These are phyloP conservation scores for Diadumene lineata DNA, from an alignment of 92 coral and sea anemone species.

Conservation along the genomic window DNA sequence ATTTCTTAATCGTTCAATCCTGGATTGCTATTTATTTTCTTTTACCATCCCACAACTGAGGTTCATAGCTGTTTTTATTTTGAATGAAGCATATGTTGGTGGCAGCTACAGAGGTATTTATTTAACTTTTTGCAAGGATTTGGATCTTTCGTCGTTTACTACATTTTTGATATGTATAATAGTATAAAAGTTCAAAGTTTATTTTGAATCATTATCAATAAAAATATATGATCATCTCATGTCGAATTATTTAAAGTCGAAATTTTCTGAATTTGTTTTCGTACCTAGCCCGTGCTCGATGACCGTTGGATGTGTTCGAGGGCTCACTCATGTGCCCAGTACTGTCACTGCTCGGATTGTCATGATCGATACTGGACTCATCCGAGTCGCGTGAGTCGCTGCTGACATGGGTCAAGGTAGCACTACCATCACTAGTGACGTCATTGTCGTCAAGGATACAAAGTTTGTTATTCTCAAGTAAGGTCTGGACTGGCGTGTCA, in stretches of 20 bases:
- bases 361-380: conserved; percentile 74
- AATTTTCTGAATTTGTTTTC: conserved; percentile 3
- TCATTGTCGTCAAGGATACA: conserved; percentile 6
- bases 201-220: too few species aligned
- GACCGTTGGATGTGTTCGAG: conserved; percentile 44
- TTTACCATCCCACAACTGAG: too few species aligned
- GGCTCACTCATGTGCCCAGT: conserved; percentile 80
- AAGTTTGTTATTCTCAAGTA: conserved; percentile 35
- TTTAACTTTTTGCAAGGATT: too few species aligned
- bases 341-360: conserved; percentile 86
- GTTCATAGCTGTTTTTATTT: too few species aligned
- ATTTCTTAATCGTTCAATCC: neutral
- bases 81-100: too few species aligned
- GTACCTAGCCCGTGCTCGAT: conserved; percentile 72
- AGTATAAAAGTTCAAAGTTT: neutral
- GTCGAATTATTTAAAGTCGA: neutral
- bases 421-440: conserved; percentile 13
- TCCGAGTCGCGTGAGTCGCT: conserved; percentile 66
- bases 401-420: conserved; percentile 40
- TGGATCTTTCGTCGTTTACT: too few species aligned
- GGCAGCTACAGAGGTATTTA: too few species aligned
- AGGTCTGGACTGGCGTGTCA: conserved; percentile 30
- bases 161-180: too few species aligned
- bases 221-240: too few species aligned
- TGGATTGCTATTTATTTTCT: too few species aligned